Evolutionary conservation across 2,113 vertebrate genomes (phyloP).

Genomic region (Onychostruthus taczanowskii): DNA sequence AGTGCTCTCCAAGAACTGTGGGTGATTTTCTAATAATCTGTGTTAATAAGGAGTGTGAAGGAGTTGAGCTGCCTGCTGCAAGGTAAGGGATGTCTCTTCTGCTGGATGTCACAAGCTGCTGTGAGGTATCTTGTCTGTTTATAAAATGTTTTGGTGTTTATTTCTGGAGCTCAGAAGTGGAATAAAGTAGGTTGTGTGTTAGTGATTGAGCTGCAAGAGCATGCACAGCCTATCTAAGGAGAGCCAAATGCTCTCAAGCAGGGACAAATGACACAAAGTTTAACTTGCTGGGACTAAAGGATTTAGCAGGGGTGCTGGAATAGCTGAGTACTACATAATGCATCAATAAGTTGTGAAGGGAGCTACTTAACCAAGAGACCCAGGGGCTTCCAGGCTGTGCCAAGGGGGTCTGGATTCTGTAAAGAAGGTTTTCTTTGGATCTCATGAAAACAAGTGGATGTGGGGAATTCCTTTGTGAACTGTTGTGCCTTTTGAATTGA

Average conservation of each 20-base stretch:
- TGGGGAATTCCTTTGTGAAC: neutral
- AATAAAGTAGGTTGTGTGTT: neutral
- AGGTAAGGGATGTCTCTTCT: neutral
- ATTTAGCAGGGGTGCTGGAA: neutral
- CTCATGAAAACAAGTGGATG: neutral
- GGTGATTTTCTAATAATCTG: fast-evolving
- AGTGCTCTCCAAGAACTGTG: fast-evolving
- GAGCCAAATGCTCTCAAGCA: neutral
- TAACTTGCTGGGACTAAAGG: neutral
- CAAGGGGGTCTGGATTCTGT: fast-evolving
- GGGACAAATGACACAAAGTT: neutral
- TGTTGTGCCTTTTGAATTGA: neutral
- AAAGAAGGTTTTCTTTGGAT: fast-evolving
- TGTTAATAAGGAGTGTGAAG: fast-evolving
- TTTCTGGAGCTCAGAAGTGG: neutral
- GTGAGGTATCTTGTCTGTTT: neutral
- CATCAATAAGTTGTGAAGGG: neutral
- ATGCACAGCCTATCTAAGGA: neutral
- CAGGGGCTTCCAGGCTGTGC: fast-evolving
- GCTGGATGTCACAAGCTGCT: fast-evolving
- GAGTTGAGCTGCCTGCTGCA: neutral
- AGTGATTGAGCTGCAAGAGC: neutral
- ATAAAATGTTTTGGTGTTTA: neutral
- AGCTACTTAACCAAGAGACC: neutral
- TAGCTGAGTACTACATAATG: neutral